Evolutionary conservation across 2,113 vertebrate genomes (phyloP), one percentile per base, ranked within the genome.

Genomic region (Spea multiplicata): DNA sequence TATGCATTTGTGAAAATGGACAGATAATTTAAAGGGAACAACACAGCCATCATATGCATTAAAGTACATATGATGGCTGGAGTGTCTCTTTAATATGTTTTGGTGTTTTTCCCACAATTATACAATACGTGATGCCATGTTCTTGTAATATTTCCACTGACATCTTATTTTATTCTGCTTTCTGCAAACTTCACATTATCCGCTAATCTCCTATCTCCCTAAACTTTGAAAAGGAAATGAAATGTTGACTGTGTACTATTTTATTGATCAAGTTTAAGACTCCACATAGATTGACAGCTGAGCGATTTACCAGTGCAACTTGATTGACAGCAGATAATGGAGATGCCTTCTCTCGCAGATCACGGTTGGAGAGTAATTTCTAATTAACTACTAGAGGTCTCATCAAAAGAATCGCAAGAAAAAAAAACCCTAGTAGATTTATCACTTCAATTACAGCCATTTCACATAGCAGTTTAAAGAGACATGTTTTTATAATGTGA

Each of bases 401-500:
- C 94, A 94, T 95, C 94, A 95, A 92, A 95, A 89, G 91, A 87
- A 91, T 90, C 89, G 55, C 90, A 82, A 84, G 90, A 88, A 89
- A 89, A 90, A 83, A 91, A 89, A 89, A 90, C 92, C 92, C 92
- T 93, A 30, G 84, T 88, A 91, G 93, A 93, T 94, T 95, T 94
- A 94, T 94, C 92, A 91, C 93, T 92, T 95, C 95, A 94, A 91
- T 96, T 95, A 95, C 93, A 93, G 91, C 94, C 94, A 94, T 96
- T 95, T 95, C 94, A 96, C 94, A 92, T 95, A 94, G 30, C 93
- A 91, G 91, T 96, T 95, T 95, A 94, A 95, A 94, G 93, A 94
- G 92, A 94, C 93, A 92, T 94, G 94, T 94, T 95, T 95, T 93
- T 95, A 75, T 94, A 93, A 93, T 93, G 92, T 96, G 95, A 96